phyloP scores from a whole-genome alignment of 2,797 vertebrate genomes.

The Labeo calbasu region DNA sequence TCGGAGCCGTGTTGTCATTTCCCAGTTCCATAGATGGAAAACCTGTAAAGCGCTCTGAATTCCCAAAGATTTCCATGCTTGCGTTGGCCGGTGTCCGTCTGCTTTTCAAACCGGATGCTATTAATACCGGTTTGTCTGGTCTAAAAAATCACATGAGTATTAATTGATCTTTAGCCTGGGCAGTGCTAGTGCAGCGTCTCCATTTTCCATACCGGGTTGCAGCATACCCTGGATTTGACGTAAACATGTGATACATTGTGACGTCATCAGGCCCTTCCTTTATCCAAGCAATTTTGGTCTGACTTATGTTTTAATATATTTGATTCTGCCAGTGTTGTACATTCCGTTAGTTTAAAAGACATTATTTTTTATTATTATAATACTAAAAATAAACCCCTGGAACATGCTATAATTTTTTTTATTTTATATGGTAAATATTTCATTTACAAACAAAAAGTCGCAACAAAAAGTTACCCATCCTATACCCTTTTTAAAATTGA shows the following conservation, averaged over 20 bases:
- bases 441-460: too few relatives aligned
- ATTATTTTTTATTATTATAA: too few relatives aligned
- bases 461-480: too few relatives aligned
- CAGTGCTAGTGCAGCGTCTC: not conserved
- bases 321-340: too few relatives aligned
- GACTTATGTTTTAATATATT: too few relatives aligned
- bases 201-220: constrained; percentile 21
- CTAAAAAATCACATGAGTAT: constrained; percentile 57
- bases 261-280: constrained; percentile 17
- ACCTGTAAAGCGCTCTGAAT: constrained; percentile 31
- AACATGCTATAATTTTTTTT: too few relatives aligned
- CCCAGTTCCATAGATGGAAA: constrained; percentile 43
- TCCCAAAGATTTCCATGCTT: constrained; percentile 58
- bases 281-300: too few relatives aligned
- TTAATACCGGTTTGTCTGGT: constrained; percentile 51
- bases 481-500: too few relatives aligned
- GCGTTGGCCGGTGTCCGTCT: constrained; percentile 4
- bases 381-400: too few relatives aligned
- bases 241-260: constrained; percentile 10
- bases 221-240: not conserved
- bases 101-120: constrained; percentile 39
- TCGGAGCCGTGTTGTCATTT: constrained; percentile 27
- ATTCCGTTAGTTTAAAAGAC: too few relatives aligned
- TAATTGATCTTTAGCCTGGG: constrained; percentile 6
- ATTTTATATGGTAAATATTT: too few relatives aligned